Conservation (phyloP, 2,888 invertebrate species). For the Actias luna region DNA sequence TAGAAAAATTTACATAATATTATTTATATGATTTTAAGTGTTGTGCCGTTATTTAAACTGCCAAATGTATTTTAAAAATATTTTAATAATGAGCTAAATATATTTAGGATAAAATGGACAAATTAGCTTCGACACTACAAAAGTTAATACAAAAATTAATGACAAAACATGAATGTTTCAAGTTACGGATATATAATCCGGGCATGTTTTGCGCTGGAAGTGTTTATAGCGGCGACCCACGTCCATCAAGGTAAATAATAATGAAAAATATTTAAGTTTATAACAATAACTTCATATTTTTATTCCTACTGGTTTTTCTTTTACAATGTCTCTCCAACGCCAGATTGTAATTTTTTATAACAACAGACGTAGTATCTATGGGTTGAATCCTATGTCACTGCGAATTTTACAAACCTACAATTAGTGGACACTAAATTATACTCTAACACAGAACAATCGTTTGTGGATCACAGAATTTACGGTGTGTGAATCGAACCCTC, state of each 20-base stretch:
- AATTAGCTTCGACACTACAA: not conserved
- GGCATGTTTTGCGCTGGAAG: conserved; percentile 53
- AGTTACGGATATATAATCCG: conserved; percentile 20
- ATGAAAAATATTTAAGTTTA: too few species aligned
- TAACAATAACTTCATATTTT: not conserved
- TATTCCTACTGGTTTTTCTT: not conserved
- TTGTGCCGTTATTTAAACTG: too few species aligned
- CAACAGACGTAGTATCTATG: too few species aligned
- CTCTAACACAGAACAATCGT: too few species aligned
- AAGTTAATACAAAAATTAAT: conserved; percentile 12
- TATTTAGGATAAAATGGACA: not conserved
- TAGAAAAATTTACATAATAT: not conserved
- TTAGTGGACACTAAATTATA: too few species aligned
- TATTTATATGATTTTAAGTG: too few species aligned
- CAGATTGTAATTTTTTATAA: too few species aligned
- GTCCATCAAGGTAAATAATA: conserved; percentile 11
- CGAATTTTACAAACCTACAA: too few species aligned
- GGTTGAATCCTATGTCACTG: too few species aligned
- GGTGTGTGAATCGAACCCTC: too few species aligned
- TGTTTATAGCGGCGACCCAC: conserved; percentile 2
- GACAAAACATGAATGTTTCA: conserved; percentile 23
- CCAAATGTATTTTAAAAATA: too few species aligned
- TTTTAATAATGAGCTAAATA: not conserved
- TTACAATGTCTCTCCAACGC: not conserved
- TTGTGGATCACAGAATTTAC: too few species aligned